Evolutionary conservation across 92 coral and sea anemone genomes (phyloP).

Genomic region (Parazoanthus darwini): DNA sequence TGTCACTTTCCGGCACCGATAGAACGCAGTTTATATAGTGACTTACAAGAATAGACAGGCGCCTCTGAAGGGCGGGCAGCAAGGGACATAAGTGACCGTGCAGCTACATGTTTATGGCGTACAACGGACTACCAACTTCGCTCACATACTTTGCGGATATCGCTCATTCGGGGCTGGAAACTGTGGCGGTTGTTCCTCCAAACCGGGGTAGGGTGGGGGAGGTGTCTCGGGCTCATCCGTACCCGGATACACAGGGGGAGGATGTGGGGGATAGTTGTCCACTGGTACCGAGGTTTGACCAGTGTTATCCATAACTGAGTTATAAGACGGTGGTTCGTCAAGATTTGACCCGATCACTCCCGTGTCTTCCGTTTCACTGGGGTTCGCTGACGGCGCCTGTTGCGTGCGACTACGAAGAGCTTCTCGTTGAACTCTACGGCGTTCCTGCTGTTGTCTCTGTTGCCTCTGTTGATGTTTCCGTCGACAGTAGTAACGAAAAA

Average conservation of each 20-base stretch:
- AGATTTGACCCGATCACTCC: conserved; percentile 1
- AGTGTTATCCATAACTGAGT: background rate
- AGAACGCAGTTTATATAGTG: too few relatives aligned
- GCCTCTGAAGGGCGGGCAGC: too few relatives aligned
- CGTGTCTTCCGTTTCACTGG: background rate
- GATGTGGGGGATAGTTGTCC: conserved; percentile 4
- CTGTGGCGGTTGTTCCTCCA: conserved; percentile 31
- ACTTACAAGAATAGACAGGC: too few relatives aligned
- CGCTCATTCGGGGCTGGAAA: background rate
- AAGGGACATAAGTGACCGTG: too few relatives aligned
- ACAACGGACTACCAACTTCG: background rate
- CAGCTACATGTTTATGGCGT: background rate
- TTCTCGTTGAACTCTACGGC: background rate
- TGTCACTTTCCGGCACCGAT: too few relatives aligned
- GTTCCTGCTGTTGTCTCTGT: background rate
- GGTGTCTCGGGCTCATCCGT: conserved; percentile 34
- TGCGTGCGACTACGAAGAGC: background rate
- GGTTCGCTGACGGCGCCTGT: background rate
- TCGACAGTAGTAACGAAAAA: conserved; percentile 28
- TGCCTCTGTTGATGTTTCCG: background rate
- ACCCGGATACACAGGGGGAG: conserved; percentile 28
- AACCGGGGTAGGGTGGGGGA: conserved; percentile 42
- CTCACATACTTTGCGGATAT: background rate
- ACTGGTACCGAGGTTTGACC: background rate
- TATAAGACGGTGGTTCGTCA: conserved; percentile 33